Evolutionary conservation across 2,113 vertebrate species (phyloP).

Genomic region (Shinisaurus crocodilurus): DNA sequence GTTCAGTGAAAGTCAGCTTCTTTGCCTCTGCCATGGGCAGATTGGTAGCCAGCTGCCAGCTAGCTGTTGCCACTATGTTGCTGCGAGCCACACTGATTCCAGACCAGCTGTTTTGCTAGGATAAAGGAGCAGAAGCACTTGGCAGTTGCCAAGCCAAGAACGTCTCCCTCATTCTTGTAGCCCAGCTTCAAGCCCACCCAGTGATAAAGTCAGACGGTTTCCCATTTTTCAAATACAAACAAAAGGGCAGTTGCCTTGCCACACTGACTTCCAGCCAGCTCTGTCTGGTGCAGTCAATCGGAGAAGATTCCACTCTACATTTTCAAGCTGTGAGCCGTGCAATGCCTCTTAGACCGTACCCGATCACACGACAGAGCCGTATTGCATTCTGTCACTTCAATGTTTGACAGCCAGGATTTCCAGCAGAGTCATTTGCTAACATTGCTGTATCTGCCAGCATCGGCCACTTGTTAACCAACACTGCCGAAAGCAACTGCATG

Average conservation of each 20-base stretch:
- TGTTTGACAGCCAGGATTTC: not conserved
- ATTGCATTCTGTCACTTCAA: not conserved
- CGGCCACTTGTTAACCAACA: not conserved
- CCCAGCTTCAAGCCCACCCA: not conserved
- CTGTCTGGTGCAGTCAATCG: not conserved
- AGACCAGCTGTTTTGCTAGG: not conserved
- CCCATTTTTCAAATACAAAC: not conserved
- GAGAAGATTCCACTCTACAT: not conserved
- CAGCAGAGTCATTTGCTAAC: not conserved
- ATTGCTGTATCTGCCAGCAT: not conserved
- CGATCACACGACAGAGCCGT: not conserved
- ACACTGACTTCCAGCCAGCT: not conserved
- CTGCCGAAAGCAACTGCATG: too few species aligned
- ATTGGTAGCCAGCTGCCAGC: not conserved
- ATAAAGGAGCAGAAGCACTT: too few species aligned
- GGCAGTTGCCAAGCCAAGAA: too few species aligned
- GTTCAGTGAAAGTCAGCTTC: too few species aligned
- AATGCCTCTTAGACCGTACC: not conserved
- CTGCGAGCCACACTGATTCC: too few species aligned
- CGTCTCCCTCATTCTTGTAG: not conserved
- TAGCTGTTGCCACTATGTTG: too few species aligned
- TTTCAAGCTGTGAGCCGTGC: not conserved
- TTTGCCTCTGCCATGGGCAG: not conserved
- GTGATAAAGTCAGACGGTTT: not conserved
- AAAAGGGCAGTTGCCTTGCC: too few species aligned